Evolutionary conservation across 23 tunicate species (phyloP).

Genomic region (Styela clava): DNA sequence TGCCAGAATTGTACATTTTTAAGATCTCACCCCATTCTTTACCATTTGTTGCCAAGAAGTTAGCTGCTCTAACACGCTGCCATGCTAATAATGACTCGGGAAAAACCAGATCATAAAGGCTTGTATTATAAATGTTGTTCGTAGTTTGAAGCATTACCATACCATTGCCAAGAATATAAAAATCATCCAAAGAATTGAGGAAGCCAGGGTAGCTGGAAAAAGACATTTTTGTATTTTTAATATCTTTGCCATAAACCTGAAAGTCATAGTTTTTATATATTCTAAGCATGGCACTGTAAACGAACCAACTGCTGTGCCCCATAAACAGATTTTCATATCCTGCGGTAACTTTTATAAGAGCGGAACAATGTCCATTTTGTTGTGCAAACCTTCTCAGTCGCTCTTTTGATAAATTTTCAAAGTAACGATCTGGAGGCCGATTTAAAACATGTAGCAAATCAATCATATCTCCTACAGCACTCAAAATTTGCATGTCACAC

Average conservation of each 20-base stretch:
- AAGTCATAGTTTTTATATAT: conserved; percentile 40
- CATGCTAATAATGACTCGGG: conserved; percentile 27
- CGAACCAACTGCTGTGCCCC: conserved; percentile 38
- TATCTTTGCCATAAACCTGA: conserved; percentile 14
- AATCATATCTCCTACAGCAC: conserved; percentile 36
- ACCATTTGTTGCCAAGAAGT: conserved; percentile 18
- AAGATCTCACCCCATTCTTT: conserved; percentile 25
- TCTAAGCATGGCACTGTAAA: conserved; percentile 26
- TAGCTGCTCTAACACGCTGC: conserved; percentile 45
- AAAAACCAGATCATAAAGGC: conserved; percentile 29
- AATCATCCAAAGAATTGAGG: conserved; percentile 36
- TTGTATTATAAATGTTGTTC: conserved; percentile 21
- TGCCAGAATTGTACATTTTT: conserved; percentile 35
- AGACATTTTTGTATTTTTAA: neutral
- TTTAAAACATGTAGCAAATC: conserved; percentile 22
- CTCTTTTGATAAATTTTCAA: neutral
- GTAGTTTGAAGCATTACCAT: conserved; percentile 49
- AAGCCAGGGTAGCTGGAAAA: conserved; percentile 39
- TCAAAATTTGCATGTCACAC: conserved; percentile 25
- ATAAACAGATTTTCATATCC: conserved; percentile 34
- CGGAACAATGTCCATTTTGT: conserved; percentile 39
- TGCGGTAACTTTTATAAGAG: conserved; percentile 33
- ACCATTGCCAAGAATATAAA: conserved; percentile 30
- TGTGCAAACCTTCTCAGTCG: conserved; percentile 3
- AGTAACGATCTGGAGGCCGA: neutral